Conservation (phyloP, 1,140 invertebrate genomes). For the Pogonognathellus flavescens region DNA sequence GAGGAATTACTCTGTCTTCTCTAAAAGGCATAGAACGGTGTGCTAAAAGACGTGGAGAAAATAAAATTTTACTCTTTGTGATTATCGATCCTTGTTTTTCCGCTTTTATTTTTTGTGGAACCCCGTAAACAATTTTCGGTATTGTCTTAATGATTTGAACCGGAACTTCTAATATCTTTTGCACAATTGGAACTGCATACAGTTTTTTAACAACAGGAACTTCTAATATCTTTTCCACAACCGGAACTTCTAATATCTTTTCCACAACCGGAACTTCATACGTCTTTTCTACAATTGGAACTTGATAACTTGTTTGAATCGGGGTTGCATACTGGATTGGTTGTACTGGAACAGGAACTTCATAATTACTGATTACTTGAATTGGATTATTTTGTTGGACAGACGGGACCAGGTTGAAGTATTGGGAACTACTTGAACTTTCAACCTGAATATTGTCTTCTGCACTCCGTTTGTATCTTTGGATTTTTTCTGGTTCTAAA, state of each 20-base stretch:
- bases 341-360: too few species aligned
- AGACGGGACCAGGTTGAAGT: too few species aligned
- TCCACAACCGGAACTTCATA: too few species aligned
- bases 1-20: not conserved
- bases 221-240: not conserved
- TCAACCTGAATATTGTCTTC: too few species aligned
- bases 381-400: not conserved
- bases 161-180: not conserved
- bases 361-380: too few species aligned
- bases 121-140: not conserved
- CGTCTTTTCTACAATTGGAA: too few species aligned
- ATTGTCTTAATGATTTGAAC: too few species aligned
- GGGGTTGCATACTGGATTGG: not conserved
- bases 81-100: not conserved
- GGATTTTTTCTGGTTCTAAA: not conserved
- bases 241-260: too few species aligned
- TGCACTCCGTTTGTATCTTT: not conserved
- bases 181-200: not conserved
- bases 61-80: not conserved
- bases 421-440: too few species aligned
- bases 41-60: not conserved
- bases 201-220: too few species aligned
- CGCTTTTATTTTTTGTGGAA: not conserved
- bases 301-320: not conserved
- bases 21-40: not conserved